Evolutionary conservation across 1,140 invertebrate species (phyloP), one percentile per base, ranked within the genome.

Genomic region (Lycorma delicatula): DNA sequence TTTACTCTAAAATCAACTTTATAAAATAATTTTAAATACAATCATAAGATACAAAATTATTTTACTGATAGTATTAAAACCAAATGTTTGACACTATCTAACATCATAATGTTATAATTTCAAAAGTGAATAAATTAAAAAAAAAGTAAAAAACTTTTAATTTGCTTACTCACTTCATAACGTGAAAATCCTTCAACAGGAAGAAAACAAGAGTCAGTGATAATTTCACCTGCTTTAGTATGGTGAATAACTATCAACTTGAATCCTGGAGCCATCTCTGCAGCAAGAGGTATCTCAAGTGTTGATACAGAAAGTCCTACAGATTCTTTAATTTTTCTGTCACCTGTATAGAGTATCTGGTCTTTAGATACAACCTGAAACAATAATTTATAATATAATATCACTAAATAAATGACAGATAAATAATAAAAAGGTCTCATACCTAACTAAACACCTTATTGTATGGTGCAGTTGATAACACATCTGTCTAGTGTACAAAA

Each of bases 241-340:
- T 80, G 65, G 60, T 74, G 72, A 60, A 79, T 82, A 3, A 80
- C 79, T 2, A 83, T 61, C 2, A 84, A 67, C 18, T 72, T 71
- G 61, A 81, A 80, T 1, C 71, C 75, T 0, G 82, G 82, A 7
- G 79, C 74, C 82, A 84, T 84, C 52, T 76, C 74, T 12, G 70
- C 53, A 11, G 74, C 73, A 1, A 78, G 65, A 0, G 75, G 68
- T 1, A 78, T 58, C 0, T 71, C 65, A 41, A 79, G 69, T 5
- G 75, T 77, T 9, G 68, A 66, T 5, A 63, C 60, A 11, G 62
- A 57, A 26, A 65, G 60, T 4, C n/a, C n/a, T n/a, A n/a, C n/a
- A n/a, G 64, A 63, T 4, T 48, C 16, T 1, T 70, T 62, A 9
- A 51, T 57, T 51, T 74, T 69, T 34, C 68, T 66, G 11, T 67